Conservation (phyloP, 2,113 vertebrate species). For the Gnathonemus echidnorhynchus region DNA sequence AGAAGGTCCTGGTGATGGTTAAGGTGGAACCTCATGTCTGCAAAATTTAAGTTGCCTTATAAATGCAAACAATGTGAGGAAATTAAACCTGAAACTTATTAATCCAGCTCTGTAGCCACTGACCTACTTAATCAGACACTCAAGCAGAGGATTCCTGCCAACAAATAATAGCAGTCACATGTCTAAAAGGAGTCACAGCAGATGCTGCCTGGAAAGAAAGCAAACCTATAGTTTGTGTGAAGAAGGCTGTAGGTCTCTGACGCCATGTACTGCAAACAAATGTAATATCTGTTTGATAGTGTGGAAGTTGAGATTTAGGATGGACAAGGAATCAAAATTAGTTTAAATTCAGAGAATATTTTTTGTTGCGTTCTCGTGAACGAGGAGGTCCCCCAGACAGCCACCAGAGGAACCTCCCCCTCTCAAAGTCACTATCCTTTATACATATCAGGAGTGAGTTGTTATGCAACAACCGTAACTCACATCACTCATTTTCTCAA, state of each 20-base stretch:
- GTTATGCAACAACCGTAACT: neutral
- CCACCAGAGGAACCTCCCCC: neutral
- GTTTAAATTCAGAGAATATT: neutral
- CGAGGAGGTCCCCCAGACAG: neutral
- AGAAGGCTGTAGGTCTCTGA: neutral
- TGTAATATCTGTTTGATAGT: neutral
- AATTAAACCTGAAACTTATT: neutral
- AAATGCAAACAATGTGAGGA: neutral
- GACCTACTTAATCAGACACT: neutral
- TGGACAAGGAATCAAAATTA: neutral
- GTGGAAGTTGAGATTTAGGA: neutral
- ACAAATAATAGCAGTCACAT: neutral
- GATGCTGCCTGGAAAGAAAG: neutral
- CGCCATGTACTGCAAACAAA: neutral
- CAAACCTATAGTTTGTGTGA: neutral
- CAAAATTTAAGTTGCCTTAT: neutral
- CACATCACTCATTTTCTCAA: neutral
- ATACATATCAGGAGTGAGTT: neutral
- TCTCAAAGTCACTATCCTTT: neutral
- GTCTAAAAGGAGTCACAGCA: neutral
- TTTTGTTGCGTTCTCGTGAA: neutral
- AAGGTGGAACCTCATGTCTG: neutral
- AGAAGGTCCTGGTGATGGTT: neutral
- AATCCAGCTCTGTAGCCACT: neutral
- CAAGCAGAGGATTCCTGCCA: neutral